Percentiles rank a stretch among this genome's conserved stretches.
Evolutionary conservation across 2,113 vertebrate genomes (phyloP).

Genomic region (Crotalus horridus): DNA sequence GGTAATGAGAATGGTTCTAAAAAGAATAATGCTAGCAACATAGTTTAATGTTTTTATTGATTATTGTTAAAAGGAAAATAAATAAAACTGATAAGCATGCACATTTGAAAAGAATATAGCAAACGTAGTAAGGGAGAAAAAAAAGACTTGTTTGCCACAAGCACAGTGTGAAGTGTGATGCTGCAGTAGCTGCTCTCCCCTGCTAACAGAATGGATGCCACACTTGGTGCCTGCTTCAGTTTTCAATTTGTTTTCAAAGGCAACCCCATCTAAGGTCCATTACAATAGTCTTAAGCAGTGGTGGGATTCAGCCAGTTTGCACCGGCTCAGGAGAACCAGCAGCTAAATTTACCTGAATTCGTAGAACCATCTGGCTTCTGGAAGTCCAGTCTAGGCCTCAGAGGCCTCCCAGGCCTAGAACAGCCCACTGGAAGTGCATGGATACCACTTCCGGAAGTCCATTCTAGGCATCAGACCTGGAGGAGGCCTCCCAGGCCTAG

Average conservation of each 20-base stretch:
- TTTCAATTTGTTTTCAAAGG: not conserved
- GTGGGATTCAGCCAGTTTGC: too few relatives aligned
- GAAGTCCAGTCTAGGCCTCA: too few relatives aligned
- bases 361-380: too few relatives aligned
- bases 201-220: not conserved
- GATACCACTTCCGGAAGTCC: too few relatives aligned
- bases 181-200: not conserved
- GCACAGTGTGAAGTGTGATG: not conserved
- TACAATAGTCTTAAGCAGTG: not conserved
- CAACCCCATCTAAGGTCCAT: not conserved
- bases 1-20: not conserved
- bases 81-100: not conserved
- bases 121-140: not conserved
- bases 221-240: not conserved
- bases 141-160: not conserved
- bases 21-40: not conserved
- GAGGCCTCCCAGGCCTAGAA: too few relatives aligned
- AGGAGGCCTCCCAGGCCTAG: too few relatives aligned
- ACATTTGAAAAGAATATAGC: not conserved
- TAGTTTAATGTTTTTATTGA: not conserved
- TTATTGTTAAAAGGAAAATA: not conserved
- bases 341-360: too few relatives aligned
- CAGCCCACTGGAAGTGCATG: too few relatives aligned
- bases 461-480: too few relatives aligned
- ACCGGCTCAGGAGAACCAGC: too few relatives aligned